Conservation (phyloP, 2,797 vertebrate genomes). For the Lagodon rhomboides region DNA sequence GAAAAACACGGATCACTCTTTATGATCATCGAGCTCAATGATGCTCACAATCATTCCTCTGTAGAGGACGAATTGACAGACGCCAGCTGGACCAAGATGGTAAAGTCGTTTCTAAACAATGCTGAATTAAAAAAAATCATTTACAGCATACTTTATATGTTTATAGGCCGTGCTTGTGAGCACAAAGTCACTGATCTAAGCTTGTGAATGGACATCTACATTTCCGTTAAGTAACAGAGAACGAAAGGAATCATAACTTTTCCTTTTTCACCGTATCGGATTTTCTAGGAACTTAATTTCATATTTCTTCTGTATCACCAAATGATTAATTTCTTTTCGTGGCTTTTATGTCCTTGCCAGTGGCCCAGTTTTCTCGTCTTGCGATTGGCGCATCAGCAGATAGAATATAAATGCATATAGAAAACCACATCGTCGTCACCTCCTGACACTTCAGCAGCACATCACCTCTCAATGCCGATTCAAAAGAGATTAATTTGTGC, state of each 20-base stretch:
- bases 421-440: not conserved
- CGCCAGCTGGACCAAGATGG: not conserved
- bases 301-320: not conserved
- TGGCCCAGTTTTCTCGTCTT: not conserved
- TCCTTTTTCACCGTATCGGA: not conserved
- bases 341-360: too few species aligned
- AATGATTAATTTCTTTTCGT: not conserved
- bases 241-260: too few species aligned
- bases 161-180: too few species aligned
- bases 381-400: not conserved
- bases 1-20: too few species aligned
- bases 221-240: too few species aligned
- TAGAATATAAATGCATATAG: not conserved
- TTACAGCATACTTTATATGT: too few species aligned
- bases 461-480: slow-evolving; percentile 3
- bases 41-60: not conserved
- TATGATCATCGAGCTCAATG: too few species aligned
- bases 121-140: too few species aligned
- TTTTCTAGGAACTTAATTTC: not conserved
- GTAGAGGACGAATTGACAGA: not conserved
- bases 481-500: slow-evolving; percentile 20
- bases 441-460: not conserved
- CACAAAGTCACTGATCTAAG: too few species aligned
- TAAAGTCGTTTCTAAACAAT: too few species aligned
- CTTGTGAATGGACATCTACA: too few species aligned